These are phyloP conservation scores for Eupithecia pulchellata DNA, from an alignment of 2,888 invertebrate genomes.

Conservation along the genomic window DNA sequence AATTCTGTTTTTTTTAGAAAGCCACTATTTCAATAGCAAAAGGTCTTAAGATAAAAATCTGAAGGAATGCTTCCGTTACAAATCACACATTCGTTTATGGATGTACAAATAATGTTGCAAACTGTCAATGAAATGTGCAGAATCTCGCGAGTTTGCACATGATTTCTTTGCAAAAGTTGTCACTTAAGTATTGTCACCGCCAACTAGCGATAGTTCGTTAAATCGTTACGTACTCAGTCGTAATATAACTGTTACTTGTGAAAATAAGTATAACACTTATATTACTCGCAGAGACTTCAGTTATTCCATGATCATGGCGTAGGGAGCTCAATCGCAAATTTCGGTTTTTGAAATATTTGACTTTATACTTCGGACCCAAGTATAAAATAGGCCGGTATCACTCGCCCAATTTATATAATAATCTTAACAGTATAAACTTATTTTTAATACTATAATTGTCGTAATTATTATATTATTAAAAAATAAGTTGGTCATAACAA, in stretches of 20 bases:
- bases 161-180: slow-evolving; percentile 34
- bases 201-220: slow-evolving; percentile 16
- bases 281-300: background rate
- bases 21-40: too few relatives aligned
- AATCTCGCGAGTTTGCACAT: slow-evolving; percentile 30
- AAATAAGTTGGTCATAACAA: background rate
- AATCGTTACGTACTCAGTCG: slow-evolving; percentile 26
- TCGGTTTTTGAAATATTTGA: too few relatives aligned
- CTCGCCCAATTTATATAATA: too few relatives aligned
- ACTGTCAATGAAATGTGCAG: slow-evolving; percentile 2
- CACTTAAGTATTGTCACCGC: background rate
- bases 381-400: too few relatives aligned
- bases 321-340: too few relatives aligned
- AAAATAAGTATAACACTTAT: background rate
- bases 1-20: too few relatives aligned
- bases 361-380: too few relatives aligned
- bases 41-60: too few relatives aligned
- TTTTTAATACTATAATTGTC: too few relatives aligned
- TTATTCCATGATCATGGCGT: too few relatives aligned
- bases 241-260: slow-evolving; percentile 20
- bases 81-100: slow-evolving; percentile 4
- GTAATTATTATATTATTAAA: too few relatives aligned
- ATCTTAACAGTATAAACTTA: too few relatives aligned
- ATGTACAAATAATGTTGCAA: background rate
- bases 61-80: background rate